A percentile compares a stretch with the other conserved stretches of the same genome.
Conservation (phyloP, 2,113 vertebrate species). For the Pomatostomus ruficeps region DNA sequence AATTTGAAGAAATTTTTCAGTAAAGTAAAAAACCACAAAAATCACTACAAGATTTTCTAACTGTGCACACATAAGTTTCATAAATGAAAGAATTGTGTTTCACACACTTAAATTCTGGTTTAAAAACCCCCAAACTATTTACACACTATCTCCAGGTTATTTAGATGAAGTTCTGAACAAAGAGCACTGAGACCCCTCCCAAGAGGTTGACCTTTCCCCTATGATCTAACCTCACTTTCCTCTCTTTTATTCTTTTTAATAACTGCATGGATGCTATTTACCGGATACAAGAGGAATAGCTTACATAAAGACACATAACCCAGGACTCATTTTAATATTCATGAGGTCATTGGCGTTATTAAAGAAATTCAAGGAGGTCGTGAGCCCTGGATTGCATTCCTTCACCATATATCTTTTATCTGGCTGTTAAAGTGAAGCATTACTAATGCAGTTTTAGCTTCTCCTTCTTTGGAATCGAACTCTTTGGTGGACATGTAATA, state of each 20-base stretch:
- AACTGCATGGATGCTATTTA: conserved; percentile 28
- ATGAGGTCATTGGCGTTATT: conserved; percentile 52
- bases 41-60: background rate
- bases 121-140: background rate
- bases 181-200: background rate
- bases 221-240: conserved; percentile 23
- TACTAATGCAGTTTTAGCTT: conserved; percentile 31
- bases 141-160: background rate
- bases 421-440: conserved; percentile 17
- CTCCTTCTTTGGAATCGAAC: conserved; percentile 23
- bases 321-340: conserved; percentile 62
- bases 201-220: background rate
- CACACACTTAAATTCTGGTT: background rate
- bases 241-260: conserved; percentile 43
- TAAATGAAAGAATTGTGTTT: background rate
- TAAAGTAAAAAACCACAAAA: background rate
- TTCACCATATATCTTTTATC: conserved; percentile 52
- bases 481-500: background rate
- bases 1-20: background rate
- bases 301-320: conserved; percentile 40
- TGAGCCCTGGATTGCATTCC: conserved; percentile 41
- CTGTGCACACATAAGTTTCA: background rate
- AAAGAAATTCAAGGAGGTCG: conserved; percentile 57
- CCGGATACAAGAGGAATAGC: background rate
- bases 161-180: conserved; percentile 10